phyloP scores from a whole-genome alignment of 1,140 invertebrate genomes.

The Cydia amplana region DNA sequence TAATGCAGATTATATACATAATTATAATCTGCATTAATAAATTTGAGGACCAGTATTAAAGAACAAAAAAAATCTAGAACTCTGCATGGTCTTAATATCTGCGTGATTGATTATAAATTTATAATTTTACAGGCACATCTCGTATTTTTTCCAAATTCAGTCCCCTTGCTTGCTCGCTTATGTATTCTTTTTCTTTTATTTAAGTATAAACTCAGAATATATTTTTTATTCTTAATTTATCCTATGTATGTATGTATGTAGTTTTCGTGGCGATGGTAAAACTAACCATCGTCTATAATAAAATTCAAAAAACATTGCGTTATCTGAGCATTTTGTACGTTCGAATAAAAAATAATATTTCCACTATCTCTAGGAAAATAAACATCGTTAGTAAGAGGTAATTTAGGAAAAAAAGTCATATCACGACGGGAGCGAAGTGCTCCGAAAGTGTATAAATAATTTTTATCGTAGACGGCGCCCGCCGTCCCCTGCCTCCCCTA shows the following conservation, averaged over 20 bases:
- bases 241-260: no score
- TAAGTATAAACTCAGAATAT: no score
- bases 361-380: constrained; percentile 30
- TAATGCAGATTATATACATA: no score
- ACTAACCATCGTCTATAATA: not conserved
- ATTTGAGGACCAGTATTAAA: no score
- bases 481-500: constrained; percentile 31
- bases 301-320: not conserved
- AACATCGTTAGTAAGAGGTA: constrained; percentile 45
- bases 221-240: not conserved
- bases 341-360: constrained; percentile 30
- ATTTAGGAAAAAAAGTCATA: constrained; percentile 57
- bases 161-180: no score
- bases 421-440: constrained; percentile 52
- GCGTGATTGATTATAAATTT: no score
- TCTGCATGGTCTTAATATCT: no score
- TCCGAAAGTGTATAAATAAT: constrained; percentile 62
- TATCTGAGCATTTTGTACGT: constrained; percentile 2
- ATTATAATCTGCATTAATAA: no score
- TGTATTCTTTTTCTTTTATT: no score
- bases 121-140: no score
- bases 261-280: not conserved
- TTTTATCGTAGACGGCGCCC: constrained; percentile 46
- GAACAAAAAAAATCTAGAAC: no score
- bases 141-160: no score